Conservation (phyloP, 2,888 invertebrate genomes). For the Agriopis leucophaearia region DNA sequence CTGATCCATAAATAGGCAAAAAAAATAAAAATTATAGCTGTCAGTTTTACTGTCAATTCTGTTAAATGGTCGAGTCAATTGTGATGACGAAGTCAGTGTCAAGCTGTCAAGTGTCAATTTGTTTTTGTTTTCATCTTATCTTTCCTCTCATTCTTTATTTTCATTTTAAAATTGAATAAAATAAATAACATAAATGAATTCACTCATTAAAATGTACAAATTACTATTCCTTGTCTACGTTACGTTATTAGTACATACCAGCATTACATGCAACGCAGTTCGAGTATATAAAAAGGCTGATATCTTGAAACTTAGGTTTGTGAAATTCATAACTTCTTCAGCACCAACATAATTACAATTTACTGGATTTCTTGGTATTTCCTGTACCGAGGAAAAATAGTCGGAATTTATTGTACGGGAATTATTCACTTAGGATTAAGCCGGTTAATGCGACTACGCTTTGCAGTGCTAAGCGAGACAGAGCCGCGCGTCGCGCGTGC, state of each 20-base stretch:
- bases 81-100: neutral
- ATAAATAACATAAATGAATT: constrained; percentile 2
- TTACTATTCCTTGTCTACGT: constrained; percentile 47
- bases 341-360: neutral
- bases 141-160: neutral
- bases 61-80: neutral
- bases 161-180: neutral
- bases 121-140: neutral
- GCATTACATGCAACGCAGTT: constrained; percentile 63
- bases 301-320: constrained; percentile 84
- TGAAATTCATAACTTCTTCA: neutral
- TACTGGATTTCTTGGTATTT: neutral
- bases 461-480: too few relatives aligned
- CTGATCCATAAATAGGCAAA: too few relatives aligned
- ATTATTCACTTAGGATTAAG: too few relatives aligned
- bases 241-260: constrained; percentile 55
- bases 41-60: too few relatives aligned
- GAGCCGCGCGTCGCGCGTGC: too few relatives aligned
- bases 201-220: constrained; percentile 49
- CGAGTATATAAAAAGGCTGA: constrained; percentile 86
- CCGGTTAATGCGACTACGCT: too few relatives aligned
- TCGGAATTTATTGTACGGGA: too few relatives aligned
- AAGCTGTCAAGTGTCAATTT: neutral
- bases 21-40: neutral
- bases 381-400: too few relatives aligned